These are phyloP conservation scores for Calosoma granatense DNA, from an alignment of 1,140 invertebrate genomes.

Conservation along the genomic window DNA sequence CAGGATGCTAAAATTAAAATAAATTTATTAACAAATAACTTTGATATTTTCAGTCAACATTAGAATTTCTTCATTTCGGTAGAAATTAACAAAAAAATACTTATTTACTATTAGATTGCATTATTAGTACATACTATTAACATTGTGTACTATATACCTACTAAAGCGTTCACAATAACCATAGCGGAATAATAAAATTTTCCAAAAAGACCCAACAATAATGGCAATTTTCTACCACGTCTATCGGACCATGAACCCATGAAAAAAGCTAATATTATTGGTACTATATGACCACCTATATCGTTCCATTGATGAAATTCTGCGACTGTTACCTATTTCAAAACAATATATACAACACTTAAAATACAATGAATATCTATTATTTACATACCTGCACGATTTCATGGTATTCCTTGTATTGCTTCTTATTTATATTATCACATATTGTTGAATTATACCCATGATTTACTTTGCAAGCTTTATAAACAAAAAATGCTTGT, in stretches of 20 bases:
- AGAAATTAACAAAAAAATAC: neutral
- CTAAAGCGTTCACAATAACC: conserved; percentile 55
- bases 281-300: conserved; percentile 54
- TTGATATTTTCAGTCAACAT: neutral
- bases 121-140: no score
- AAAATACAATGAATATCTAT: neutral
- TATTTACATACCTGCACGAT: conserved; percentile 46
- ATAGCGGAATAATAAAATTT: conserved; percentile 63
- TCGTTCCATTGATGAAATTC: conserved; percentile 65
- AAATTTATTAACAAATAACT: conserved; percentile 1
- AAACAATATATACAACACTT: neutral
- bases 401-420: conserved; percentile 44
- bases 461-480: conserved; percentile 59
- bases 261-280: conserved; percentile 62
- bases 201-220: conserved; percentile 56
- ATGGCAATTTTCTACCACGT: conserved; percentile 53
- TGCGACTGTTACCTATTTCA: conserved; percentile 49
- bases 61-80: neutral
- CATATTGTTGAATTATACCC: conserved; percentile 53
- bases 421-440: conserved; percentile 41
- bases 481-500: conserved; percentile 61
- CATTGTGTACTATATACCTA: conserved; percentile 33
- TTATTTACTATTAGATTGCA: no score
- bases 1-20: conserved; percentile 38
- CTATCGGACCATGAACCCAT: conserved; percentile 67